A percentile compares a stretch with the other conserved stretches of the same genome.
Evolutionary conservation across 2,113 vertebrate genomes (phyloP).

Genomic region (Microtus pennsylvanicus): DNA sequence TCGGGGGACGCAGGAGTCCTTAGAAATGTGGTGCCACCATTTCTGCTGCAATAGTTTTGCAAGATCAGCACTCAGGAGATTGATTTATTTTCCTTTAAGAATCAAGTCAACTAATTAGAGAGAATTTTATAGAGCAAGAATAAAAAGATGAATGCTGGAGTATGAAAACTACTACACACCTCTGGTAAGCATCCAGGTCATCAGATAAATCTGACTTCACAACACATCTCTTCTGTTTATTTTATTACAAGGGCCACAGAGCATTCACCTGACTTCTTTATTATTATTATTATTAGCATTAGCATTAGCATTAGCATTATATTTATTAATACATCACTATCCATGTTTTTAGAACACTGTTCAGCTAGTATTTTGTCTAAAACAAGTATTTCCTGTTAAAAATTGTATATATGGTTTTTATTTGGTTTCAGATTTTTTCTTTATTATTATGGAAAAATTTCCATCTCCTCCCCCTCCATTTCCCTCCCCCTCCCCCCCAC

Average conservation of each 20-base stretch:
- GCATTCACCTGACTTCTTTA: neutral
- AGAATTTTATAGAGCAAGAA: neutral
- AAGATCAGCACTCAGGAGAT: slow-evolving; percentile 62
- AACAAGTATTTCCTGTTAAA: no score
- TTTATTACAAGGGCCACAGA: neutral
- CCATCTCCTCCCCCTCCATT: no score
- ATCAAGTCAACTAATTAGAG: neutral
- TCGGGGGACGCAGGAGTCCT: neutral
- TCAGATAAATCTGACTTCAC: neutral
- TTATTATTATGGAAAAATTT: no score
- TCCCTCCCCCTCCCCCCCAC: no score
- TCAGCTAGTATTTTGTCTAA: no score
- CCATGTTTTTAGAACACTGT: no score
- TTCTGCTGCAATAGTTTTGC: slow-evolving; percentile 22
- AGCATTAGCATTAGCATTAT: no score
- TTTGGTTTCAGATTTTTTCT: no score
- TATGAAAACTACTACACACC: neutral
- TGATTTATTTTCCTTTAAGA: slow-evolving; percentile 32
- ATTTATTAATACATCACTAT: no score
- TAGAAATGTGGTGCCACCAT: neutral
- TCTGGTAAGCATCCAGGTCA: neutral
- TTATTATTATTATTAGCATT: no score
- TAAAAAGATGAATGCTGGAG: neutral
- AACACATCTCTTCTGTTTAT: neutral
- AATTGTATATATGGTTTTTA: no score